Conservation (phyloP, 2,113 vertebrate species). For the Haplochromis vanheusdeni region DNA sequence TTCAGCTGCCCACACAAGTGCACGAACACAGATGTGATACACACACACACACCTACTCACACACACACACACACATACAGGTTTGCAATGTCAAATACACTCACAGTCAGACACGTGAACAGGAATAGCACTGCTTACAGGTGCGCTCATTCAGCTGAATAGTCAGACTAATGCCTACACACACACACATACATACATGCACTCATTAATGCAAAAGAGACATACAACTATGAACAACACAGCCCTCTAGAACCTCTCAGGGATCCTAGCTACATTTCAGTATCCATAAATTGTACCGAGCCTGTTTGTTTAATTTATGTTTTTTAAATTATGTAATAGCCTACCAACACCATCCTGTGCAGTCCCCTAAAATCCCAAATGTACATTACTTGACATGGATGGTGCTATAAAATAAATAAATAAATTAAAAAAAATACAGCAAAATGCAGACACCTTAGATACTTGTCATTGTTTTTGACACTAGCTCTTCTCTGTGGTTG, state of each 20-base stretch:
- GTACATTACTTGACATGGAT: neutral
- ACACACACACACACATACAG: neutral
- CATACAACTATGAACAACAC: neutral
- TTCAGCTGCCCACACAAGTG: neutral
- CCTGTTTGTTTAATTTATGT: neutral
- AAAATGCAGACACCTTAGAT: neutral
- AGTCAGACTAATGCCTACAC: neutral
- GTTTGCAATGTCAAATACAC: neutral
- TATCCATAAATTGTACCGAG: neutral
- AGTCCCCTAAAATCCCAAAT: neutral
- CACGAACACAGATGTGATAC: neutral
- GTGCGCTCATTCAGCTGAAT: neutral
- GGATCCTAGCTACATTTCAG: conserved; percentile 2
- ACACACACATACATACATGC: neutral
- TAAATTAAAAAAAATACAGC: fast-evolving
- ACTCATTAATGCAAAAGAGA: neutral
- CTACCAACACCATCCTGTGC: neutral
- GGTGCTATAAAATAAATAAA: neutral
- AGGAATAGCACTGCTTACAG: neutral
- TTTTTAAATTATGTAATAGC: neutral
- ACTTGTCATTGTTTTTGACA: neutral
- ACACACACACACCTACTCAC: neutral
- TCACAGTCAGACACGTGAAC: neutral
- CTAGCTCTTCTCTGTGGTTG: neutral
- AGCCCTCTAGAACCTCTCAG: neutral